A percentile compares a stretch with the other conserved stretches of the same genome.
These are phyloP conservation scores for Lomographa bimaculata DNA, from an alignment of 2,888 invertebrate species.

Conservation along the genomic window DNA sequence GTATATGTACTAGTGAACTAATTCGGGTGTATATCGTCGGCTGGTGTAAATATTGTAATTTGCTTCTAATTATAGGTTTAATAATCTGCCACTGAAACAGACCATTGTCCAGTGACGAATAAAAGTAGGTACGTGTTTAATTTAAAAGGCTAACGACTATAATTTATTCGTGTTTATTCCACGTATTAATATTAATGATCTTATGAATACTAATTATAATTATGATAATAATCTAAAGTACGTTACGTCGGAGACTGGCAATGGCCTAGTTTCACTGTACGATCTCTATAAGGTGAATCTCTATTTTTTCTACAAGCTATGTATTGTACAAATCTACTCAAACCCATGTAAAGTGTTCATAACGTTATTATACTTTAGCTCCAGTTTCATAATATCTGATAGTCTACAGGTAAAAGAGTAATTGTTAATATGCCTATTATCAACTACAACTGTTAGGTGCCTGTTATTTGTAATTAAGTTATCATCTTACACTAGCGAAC, in stretches of 20 bases:
- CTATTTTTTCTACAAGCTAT: conserved; percentile 83
- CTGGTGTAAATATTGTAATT: conserved; percentile 80
- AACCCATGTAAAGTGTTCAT: conserved; percentile 74
- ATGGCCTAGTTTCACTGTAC: conserved; percentile 80
- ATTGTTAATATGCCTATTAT: no score
- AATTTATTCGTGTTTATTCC: conserved; percentile 18
- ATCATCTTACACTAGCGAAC: no score
- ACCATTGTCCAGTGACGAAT: conserved; percentile 64
- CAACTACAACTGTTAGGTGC: no score
- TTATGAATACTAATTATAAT: conserved; percentile 22
- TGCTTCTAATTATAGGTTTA: conserved; percentile 73
- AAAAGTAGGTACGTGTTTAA: conserved; percentile 15
- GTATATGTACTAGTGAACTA: conserved; percentile 55
- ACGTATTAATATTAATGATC: conserved; percentile 20
- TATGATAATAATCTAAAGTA: conserved; percentile 15
- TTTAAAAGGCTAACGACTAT: conserved; percentile 21
- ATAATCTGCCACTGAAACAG: conserved; percentile 79
- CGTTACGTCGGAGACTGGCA: conserved; percentile 45
- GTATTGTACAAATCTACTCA: conserved; percentile 73
- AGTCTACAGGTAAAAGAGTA: no score
- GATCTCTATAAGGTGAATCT: conserved; percentile 80
- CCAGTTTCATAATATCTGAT: conserved; percentile 14
- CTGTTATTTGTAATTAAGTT: no score
- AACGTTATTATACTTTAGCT: conserved; percentile 17
- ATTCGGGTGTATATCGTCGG: conserved; percentile 56